Evolutionary conservation across 2,113 vertebrate species (phyloP).

Genomic region (Pleuronectes platessa): DNA sequence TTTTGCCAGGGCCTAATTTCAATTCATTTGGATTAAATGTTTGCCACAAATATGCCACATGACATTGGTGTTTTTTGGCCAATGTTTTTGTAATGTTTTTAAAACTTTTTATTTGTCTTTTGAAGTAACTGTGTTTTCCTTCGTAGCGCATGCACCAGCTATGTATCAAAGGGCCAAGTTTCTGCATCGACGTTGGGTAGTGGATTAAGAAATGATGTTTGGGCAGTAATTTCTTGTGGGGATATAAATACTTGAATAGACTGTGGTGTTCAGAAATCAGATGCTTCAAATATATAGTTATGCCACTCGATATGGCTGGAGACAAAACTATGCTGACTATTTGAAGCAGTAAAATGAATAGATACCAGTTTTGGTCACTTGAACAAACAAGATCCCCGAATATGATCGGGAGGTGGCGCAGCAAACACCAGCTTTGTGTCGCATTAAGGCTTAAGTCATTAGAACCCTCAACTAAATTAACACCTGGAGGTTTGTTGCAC

Average conservation of each 20-base stretch:
- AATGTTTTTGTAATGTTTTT: not conserved
- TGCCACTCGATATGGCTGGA: not conserved
- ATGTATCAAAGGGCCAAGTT: not conserved
- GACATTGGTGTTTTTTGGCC: slow-evolving; percentile 2
- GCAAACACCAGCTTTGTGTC: not conserved
- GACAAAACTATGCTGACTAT: not conserved
- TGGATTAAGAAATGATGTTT: not conserved
- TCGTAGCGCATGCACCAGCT: not conserved
- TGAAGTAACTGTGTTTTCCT: not conserved
- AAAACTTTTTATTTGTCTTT: not conserved
- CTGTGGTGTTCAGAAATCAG: not conserved
- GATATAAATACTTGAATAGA: not conserved
- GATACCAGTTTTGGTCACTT: not conserved
- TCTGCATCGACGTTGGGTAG: not conserved
- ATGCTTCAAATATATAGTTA: not conserved
- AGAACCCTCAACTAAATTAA: not conserved
- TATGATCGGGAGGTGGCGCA: not conserved
- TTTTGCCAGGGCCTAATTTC: slow-evolving; percentile 10
- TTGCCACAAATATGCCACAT: slow-evolving; percentile 1
- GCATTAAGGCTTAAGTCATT: not conserved
- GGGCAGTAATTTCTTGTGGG: not conserved
- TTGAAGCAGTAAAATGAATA: not conserved
- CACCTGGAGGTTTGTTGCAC: not conserved
- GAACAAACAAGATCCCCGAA: not conserved
- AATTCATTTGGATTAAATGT: slow-evolving; percentile 12